Base-by-base conservation (phyloP, 2,888 invertebrate species). In the Phaonia tiefii region DNA sequence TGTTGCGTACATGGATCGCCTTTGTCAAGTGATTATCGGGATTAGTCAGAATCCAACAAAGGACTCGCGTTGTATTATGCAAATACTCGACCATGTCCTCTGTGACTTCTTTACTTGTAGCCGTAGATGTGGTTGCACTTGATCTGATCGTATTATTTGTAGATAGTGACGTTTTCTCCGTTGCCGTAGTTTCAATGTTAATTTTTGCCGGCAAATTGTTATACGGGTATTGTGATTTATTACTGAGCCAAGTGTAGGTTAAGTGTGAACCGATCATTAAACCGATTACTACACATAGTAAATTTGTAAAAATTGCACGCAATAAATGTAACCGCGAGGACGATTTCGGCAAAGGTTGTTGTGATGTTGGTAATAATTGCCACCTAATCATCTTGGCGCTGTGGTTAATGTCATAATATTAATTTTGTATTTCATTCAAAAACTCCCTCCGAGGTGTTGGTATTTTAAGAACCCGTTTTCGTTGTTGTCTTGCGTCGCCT, bases 11-110 rank as follows among this genome's bases (percentile, higher is more conserved):
- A 87, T 98, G 98, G 22, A 92, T 93, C 0, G 98, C 99, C 90
- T 96, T 97, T 79, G 92, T 94, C 86, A 95, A 92, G 87, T 98
- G 98, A 90, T 97, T 98, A 63, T 92, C 92, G 0, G 99, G 98
- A 83, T 94, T 95, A 0, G 99, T 99, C 96, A 99, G 96, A 56
- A 99, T 93, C 98, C 99, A 98, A 89, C 99, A 99, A 0, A 99
- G 92, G 81, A 99, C 95, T 70, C 96, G 93, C 31, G 98, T 96
- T 86, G 94, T 94, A 83, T 94, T 92, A 11, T 58, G 79, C 46
- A 83, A 92, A 77, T 72, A 15, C 58, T 72, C 63, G 31, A 20
- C 39, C n/a, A 63, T 13, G 10, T 60, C 20, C 17, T 8, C 10
- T 7, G 17, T n/a, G 10, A 4, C 2, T 3, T 22, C 7, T 8